These are phyloP conservation scores for Calyptomena viridis DNA, from an alignment of 2,113 vertebrate genomes.

Conservation along the genomic window DNA sequence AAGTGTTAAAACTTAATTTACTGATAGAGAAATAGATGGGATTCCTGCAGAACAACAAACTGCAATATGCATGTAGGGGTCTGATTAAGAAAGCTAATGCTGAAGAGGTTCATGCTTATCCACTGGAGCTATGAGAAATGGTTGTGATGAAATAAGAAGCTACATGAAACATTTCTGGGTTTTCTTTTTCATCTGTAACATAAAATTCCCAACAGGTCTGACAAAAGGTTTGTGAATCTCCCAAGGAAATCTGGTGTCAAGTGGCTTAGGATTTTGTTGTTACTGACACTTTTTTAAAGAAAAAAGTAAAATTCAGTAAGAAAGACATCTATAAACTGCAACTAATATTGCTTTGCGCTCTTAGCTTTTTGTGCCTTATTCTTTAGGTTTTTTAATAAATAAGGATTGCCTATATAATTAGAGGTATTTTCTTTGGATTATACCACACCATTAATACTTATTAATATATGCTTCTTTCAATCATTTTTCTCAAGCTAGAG, in stretches of 20 bases:
- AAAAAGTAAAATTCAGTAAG: neutral
- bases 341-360: neutral
- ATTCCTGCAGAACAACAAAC: neutral
- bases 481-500: neutral
- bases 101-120: neutral
- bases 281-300: neutral
- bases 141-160: neutral
- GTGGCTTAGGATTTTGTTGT: neutral
- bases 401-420: neutral
- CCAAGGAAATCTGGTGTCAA: neutral
- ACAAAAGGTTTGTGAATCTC: neutral
- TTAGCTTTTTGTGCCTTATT: neutral
- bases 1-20: constrained; percentile 11
- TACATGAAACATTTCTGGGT: neutral
- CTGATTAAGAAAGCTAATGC: neutral
- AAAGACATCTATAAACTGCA: neutral
- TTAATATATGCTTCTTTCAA: neutral
- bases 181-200: neutral
- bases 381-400: neutral
- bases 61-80: neutral
- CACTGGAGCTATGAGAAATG: neutral
- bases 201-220: neutral
- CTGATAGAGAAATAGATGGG: neutral
- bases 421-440: neutral
- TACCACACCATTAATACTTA: neutral